Evolutionary conservation across 2,113 vertebrate species (phyloP).

Genomic region (Zosterops japonicus): DNA sequence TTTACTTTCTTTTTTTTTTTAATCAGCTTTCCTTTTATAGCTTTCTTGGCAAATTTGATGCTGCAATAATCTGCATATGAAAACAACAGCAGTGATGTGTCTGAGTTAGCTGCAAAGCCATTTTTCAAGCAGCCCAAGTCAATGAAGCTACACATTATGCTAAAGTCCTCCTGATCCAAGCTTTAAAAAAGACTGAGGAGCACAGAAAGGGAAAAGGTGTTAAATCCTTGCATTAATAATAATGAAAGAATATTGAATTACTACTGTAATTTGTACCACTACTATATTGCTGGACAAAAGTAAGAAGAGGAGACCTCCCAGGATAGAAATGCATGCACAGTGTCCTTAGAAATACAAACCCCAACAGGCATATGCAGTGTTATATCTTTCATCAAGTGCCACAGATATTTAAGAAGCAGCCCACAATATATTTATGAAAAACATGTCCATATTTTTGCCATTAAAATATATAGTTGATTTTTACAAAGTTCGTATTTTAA

Average conservation of each 20-base stretch:
- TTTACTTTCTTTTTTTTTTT: not conserved
- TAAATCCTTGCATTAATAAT: not conserved
- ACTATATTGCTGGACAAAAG: not conserved
- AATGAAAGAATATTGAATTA: not conserved
- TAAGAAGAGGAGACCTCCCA: not conserved
- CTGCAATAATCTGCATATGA: not conserved
- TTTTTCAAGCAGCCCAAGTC: not conserved
- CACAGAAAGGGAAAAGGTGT: not conserved
- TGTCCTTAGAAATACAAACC: not conserved
- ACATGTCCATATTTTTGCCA: not conserved
- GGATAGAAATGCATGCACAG: not conserved
- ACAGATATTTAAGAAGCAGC: not conserved
- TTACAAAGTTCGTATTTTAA: not conserved
- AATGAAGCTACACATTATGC: not conserved
- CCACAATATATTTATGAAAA: not conserved
- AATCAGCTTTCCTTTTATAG: not conserved
- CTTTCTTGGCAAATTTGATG: not conserved
- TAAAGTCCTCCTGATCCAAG: not conserved
- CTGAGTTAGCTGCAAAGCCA: not conserved
- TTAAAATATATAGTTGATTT: not conserved
- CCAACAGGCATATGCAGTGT: not conserved
- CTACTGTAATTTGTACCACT: not conserved
- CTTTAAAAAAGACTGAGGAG: not conserved
- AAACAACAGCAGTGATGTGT: not conserved
- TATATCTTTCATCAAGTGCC: not conserved